Conservation (phyloP, 2,888 invertebrate species). For the Choristoneura rosaceana region DNA sequence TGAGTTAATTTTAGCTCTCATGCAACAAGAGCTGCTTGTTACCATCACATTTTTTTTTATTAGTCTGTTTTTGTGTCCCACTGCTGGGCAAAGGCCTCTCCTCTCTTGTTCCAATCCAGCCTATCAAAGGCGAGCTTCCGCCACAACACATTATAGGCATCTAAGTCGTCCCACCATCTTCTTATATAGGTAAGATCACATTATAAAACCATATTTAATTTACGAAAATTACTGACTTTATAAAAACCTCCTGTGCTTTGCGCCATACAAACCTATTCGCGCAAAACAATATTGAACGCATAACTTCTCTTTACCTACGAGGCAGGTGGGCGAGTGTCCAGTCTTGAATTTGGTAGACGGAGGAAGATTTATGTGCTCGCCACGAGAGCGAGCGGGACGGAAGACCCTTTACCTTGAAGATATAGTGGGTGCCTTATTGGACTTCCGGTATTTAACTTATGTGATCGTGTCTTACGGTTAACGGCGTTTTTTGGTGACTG, state of each 20-base stretch:
- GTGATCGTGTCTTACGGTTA: conserved; percentile 31
- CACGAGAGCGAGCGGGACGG: conserved; percentile 25
- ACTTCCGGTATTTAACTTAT: conserved; percentile 41
- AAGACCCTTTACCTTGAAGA: conserved; percentile 26
- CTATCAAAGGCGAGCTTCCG: too few relatives aligned
- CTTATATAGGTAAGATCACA: too few relatives aligned
- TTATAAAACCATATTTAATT: too few relatives aligned
- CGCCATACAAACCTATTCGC: conserved; percentile 32
- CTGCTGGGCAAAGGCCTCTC: too few relatives aligned
- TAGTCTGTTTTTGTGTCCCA: too few relatives aligned
- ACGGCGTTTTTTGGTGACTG: conserved; percentile 14
- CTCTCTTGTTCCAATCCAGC: too few relatives aligned
- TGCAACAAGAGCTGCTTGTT: too few relatives aligned
- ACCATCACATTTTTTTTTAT: too few relatives aligned
- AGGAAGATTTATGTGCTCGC: conserved; percentile 34
- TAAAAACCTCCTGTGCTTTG: conserved; percentile 6
- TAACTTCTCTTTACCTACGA: conserved; percentile 43
- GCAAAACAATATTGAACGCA: conserved; percentile 42
- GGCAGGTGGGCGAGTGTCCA: conserved; percentile 42
- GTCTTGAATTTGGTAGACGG: conserved; percentile 41
- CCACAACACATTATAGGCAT: too few relatives aligned
- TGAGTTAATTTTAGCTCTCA: too few relatives aligned
- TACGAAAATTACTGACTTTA: not conserved
- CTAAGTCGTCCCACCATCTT: too few relatives aligned
- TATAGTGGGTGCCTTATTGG: conserved; percentile 41